phyloP scores from a whole-genome alignment of 2,888 invertebrate species.

The Muschampia plurimacula region DNA sequence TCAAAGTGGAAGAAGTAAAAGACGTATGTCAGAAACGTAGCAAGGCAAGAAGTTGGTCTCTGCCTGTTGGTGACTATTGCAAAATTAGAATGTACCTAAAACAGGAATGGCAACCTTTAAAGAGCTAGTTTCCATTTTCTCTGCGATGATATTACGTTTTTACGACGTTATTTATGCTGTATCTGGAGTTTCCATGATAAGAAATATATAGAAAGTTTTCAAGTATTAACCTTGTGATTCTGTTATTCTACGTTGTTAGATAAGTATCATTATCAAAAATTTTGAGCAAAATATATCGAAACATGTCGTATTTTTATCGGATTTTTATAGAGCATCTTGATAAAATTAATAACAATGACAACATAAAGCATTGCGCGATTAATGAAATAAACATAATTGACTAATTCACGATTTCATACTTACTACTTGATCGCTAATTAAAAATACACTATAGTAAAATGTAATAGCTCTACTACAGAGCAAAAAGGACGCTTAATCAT shows the following conservation, averaged over 20 bases:
- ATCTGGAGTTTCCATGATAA: background rate
- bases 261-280: background rate
- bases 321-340: slow-evolving; percentile 9
- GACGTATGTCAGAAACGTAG: too few species aligned
- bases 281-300: slow-evolving; percentile 4
- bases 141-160: background rate
- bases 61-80: too few species aligned
- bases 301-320: background rate
- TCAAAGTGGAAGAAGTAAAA: too few species aligned
- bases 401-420: background rate
- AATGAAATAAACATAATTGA: background rate
- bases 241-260: slow-evolving; percentile 1
- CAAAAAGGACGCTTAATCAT: too few species aligned
- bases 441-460: too few species aligned
- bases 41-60: too few species aligned
- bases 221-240: slow-evolving; percentile 7
- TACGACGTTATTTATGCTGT: background rate
- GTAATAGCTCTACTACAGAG: too few species aligned
- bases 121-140: background rate
- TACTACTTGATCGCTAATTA: too few species aligned
- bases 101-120: too few species aligned
- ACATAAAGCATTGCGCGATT: background rate
- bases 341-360: slow-evolving; percentile 14
- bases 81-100: too few species aligned
- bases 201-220: background rate